A percentile compares a stretch with the other conserved stretches of the same genome.
phyloP scores from a whole-genome alignment of 2,888 invertebrate species.

The Stenodera caucasica region DNA sequence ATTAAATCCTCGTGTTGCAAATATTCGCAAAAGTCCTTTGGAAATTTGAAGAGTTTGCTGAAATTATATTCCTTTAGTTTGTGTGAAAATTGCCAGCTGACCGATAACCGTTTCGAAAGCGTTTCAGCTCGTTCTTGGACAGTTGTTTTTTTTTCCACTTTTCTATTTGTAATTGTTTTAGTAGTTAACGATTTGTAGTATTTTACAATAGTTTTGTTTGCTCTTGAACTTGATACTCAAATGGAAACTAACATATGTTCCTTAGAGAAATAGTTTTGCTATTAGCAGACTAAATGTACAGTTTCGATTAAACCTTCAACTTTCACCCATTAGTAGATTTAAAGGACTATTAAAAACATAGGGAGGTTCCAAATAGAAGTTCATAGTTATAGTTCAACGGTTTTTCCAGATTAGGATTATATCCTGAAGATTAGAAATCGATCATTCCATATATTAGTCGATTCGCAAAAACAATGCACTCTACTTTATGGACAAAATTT shows the following conservation, averaged over 20 bases:
- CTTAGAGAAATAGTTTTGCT: background rate
- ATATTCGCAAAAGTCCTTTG: conserved; percentile 27
- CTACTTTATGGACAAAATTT: conserved; percentile 13
- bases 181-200: conserved; percentile 43
- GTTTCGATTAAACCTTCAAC: background rate
- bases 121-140: conserved; percentile 25
- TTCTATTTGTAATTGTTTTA: conserved; percentile 43
- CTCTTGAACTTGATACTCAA: conserved; percentile 31
- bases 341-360: background rate
- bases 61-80: conserved; percentile 36
- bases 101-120: conserved; percentile 40
- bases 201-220: conserved; percentile 32
- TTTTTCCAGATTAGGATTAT: too few species aligned
- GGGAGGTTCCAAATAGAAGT: background rate
- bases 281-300: background rate
- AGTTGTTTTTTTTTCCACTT: background rate
- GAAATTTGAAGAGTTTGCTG: conserved; percentile 38
- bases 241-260: conserved; percentile 22
- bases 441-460: conserved; percentile 3
- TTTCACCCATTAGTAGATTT: background rate
- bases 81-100: conserved; percentile 44
- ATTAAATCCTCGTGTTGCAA: conserved; percentile 37
- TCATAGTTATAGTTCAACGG: background rate
- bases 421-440: too few species aligned
- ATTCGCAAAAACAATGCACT: conserved; percentile 1